These are phyloP conservation scores for Branchellion lobata DNA, from an alignment of 2,888 invertebrate genomes.

Conservation along the genomic window DNA sequence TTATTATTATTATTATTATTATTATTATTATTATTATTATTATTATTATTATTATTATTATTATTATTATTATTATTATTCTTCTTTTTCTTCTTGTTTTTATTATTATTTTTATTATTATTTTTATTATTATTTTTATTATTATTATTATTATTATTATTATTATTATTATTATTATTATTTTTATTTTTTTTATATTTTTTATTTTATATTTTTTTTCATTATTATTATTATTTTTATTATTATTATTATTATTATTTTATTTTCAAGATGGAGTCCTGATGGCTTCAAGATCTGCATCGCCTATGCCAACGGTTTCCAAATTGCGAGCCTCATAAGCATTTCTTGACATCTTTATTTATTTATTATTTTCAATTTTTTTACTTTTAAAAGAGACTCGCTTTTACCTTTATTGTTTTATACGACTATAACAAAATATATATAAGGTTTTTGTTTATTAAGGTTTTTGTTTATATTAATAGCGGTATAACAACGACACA, in stretches of 20 bases:
- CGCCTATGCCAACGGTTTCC: not conserved
- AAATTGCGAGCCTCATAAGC: not conserved
- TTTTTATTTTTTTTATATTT: not conserved
- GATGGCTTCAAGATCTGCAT: slow-evolving; percentile 12
- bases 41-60: too few relatives aligned
- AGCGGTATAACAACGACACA: too few relatives aligned
- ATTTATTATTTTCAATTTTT: too few relatives aligned
- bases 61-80: too few relatives aligned
- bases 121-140: not conserved
- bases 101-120: not conserved
- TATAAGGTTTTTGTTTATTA: too few relatives aligned
- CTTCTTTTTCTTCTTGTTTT: not conserved
- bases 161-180: slow-evolving; percentile 9
- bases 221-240: not conserved
- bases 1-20: too few relatives aligned
- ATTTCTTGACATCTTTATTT: too few relatives aligned
- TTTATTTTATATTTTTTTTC: not conserved
- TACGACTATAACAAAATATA: too few relatives aligned
- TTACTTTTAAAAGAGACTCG: too few relatives aligned
- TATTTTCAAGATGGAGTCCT: slow-evolving; percentile 3
- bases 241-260: not conserved
- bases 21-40: too few relatives aligned
- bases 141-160: not conserved
- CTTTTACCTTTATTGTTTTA: too few relatives aligned
- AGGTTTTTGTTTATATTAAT: too few relatives aligned